Percentiles rank a stretch among this genome's conserved stretches.
phyloP scores from a whole-genome alignment of 2,797 vertebrate genomes.

The Chlorospingus semifuscus region DNA sequence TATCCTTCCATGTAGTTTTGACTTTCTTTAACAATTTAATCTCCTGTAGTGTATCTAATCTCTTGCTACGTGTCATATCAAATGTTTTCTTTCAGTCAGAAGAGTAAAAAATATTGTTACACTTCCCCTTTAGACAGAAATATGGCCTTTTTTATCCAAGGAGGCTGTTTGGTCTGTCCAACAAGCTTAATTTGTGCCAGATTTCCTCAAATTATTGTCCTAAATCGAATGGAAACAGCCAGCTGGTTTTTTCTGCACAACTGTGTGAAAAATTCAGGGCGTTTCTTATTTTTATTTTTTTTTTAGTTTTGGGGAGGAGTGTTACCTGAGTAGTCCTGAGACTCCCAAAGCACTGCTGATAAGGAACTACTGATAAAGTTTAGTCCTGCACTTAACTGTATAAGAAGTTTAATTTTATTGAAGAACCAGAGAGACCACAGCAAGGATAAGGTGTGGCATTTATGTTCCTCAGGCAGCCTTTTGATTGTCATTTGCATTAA shows the following conservation, averaged over 20 bases:
- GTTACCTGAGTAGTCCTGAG: neutral
- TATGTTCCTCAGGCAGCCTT: neutral
- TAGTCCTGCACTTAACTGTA: neutral
- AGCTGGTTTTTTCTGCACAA: neutral
- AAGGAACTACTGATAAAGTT: neutral
- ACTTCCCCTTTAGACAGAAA: neutral
- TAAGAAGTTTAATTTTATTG: neutral
- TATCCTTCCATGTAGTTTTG: neutral
- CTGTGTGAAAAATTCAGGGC: neutral
- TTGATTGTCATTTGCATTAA: constrained; percentile 13
- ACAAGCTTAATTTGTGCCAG: neutral
- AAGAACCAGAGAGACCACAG: neutral
- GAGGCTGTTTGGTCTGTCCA: neutral
- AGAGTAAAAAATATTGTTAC: neutral
- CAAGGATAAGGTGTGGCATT: neutral
- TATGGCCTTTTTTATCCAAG: neutral
- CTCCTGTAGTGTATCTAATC: neutral
- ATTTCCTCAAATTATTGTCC: neutral
- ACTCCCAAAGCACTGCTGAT: neutral
- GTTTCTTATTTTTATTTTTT: accelerated
- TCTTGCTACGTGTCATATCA: neutral
- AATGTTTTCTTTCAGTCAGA: neutral
- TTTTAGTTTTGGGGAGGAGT: neutral
- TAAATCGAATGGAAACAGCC: neutral
- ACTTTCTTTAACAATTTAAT: neutral